Conservation (phyloP, 2,888 invertebrate species). For the Campopleginae sp. region DNA sequence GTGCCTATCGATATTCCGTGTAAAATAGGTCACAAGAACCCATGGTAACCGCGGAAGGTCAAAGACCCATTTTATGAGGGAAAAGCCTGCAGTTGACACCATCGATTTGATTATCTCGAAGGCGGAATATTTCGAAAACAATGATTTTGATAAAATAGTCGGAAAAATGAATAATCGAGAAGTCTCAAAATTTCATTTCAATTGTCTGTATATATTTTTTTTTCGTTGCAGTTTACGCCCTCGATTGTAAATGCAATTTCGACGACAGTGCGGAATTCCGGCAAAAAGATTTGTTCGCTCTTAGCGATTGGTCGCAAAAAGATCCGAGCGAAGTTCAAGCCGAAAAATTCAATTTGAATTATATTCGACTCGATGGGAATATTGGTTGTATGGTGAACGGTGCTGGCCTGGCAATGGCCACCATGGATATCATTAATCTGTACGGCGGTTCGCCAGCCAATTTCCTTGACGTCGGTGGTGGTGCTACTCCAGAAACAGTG, state of each 20-base stretch:
- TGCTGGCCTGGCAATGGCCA: constrained; percentile 98
- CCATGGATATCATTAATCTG: constrained; percentile 98
- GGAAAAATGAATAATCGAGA: neutral
- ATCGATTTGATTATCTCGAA: neutral
- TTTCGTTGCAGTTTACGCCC: constrained; percentile 90
- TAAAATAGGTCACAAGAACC: neutral
- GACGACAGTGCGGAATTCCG: constrained; percentile 97
- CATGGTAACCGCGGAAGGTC: neutral
- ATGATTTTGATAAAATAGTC: neutral
- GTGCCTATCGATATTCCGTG: constrained; percentile 2
- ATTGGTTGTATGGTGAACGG: constrained; percentile 99
- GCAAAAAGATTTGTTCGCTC: constrained; percentile 93
- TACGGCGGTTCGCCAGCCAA: constrained; percentile 98
- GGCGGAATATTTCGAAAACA: neutral
- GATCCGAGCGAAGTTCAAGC: constrained; percentile 97
- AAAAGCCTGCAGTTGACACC: neutral
- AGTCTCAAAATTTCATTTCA: too few relatives aligned
- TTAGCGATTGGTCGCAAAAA: constrained; percentile 95
- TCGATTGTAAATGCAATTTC: constrained; percentile 98
- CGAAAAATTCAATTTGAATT: constrained; percentile 95
- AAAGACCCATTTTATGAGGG: neutral
- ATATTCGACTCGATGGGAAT: constrained; percentile 96
- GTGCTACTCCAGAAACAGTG: constrained; percentile 95
- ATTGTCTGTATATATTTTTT: neutral
- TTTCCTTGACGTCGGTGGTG: constrained; percentile 98